phyloP scores from a whole-genome alignment of 2,888 invertebrate genomes.

The Athetis lepigone region DNA sequence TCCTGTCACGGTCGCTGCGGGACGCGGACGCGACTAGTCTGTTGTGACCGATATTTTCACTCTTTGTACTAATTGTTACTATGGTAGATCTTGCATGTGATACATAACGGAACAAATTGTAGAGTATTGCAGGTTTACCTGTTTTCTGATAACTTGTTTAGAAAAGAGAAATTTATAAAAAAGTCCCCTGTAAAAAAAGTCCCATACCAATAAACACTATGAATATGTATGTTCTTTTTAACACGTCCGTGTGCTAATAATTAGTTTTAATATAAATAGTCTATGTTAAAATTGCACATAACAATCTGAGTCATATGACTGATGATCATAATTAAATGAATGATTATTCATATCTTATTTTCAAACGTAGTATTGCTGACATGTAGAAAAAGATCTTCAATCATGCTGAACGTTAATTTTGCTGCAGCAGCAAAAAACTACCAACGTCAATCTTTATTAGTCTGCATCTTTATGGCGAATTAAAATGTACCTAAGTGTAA shows the following conservation, averaged over 20 bases:
- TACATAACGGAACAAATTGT: no score
- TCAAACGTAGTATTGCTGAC: neutral
- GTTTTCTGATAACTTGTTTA: no score
- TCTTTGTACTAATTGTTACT: conserved; percentile 14
- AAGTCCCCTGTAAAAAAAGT: no score
- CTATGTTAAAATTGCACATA: neutral
- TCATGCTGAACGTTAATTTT: conserved; percentile 10
- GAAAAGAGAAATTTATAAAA: no score
- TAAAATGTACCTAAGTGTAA: conserved; percentile 1
- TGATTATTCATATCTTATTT: conserved; percentile 12
- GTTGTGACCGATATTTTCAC: conserved; percentile 42
- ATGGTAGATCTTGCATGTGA: conserved; percentile 4
- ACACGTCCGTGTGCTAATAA: no score
- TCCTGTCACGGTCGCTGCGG: conserved; percentile 58
- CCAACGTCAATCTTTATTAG: conserved; percentile 15
- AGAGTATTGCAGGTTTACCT: no score
- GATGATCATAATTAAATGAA: neutral
- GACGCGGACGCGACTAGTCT: conserved; percentile 41
- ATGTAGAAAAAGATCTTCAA: conserved; percentile 6
- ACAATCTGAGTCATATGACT: neutral
- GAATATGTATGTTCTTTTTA: no score
- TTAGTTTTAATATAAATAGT: no score
- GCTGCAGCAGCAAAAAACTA: neutral
- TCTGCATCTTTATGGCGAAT: conserved; percentile 5
- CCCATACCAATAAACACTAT: no score